Evolutionary conservation across 2,797 vertebrate genomes (phyloP).

Genomic region (Ptychobarbus kaznakovi): DNA sequence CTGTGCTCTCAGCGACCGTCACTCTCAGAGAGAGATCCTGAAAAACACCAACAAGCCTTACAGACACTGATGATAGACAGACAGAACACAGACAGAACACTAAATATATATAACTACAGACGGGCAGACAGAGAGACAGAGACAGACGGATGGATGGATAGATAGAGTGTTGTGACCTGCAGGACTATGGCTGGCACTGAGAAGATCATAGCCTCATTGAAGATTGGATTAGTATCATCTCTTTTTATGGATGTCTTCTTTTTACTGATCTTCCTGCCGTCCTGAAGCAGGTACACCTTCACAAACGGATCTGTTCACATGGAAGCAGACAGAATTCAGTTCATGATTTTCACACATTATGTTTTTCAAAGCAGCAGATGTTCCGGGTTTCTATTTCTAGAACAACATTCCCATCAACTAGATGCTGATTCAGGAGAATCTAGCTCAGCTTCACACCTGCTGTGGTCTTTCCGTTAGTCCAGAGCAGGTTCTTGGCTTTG

Average conservation of each 20-base stretch:
- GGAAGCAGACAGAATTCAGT: neutral
- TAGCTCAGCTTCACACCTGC: slow-evolving; percentile 80
- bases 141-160: neutral
- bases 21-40: slow-evolving; percentile 95
- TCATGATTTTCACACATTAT: neutral
- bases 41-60: slow-evolving; percentile 16
- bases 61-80: neutral
- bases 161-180: slow-evolving; percentile 80
- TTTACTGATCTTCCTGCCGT: slow-evolving; percentile 97
- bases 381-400: neutral
- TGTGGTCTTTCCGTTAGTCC: slow-evolving; percentile 89
- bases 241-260: slow-evolving; percentile 95
- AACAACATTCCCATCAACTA: neutral
- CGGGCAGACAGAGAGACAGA: neutral
- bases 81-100: neutral
- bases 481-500: slow-evolving; percentile 95
- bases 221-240: slow-evolving; percentile 95
- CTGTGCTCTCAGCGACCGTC: slow-evolving; percentile 91
- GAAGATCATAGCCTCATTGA: slow-evolving; percentile 99
- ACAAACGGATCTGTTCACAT: slow-evolving; percentile 89
- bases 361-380: neutral
- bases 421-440: too few relatives aligned
- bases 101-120: neutral
- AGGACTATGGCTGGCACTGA: slow-evolving; percentile 93
- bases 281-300: slow-evolving; percentile 98